Percentiles rank a stretch among this genome's conserved stretches.
Conservation (phyloP, 2,113 vertebrate genomes). For the Coreoperca whiteheadi region DNA sequence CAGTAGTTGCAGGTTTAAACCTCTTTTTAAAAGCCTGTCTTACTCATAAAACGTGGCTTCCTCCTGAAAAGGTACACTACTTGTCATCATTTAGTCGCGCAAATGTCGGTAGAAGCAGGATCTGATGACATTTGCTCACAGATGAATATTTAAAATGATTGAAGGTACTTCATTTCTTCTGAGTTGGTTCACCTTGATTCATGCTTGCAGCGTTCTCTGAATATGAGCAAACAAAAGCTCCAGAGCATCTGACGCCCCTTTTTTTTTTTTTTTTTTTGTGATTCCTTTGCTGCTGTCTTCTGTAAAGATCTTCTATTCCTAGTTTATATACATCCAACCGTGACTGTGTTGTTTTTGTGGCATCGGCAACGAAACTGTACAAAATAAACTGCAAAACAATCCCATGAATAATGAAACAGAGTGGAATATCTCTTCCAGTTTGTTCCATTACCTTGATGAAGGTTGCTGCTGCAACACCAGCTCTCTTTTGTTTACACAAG, state of each 20-base stretch:
- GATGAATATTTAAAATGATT: constrained; percentile 13
- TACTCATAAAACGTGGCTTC: too few species aligned
- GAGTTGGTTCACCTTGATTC: not conserved
- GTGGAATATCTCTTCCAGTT: not conserved
- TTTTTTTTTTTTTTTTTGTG: not conserved
- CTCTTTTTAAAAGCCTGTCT: not conserved
- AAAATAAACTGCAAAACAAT: not conserved
- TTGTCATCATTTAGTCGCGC: not conserved
- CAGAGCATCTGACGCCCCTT: not conserved
- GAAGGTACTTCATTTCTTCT: not conserved
- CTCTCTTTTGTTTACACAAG: constrained; percentile 4
- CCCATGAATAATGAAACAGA: not conserved
- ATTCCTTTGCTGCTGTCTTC: not conserved
- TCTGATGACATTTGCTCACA: constrained; percentile 24
- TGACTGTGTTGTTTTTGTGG: not conserved
- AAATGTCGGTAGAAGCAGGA: constrained; percentile 15
- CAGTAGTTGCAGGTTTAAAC: not conserved
- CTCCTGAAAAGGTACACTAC: not conserved
- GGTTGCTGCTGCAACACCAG: not conserved
- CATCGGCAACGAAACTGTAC: not conserved
- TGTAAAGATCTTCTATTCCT: not conserved
- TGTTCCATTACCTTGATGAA: constrained; percentile 15
- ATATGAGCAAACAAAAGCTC: constrained; percentile 18
- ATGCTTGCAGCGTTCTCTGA: not conserved
- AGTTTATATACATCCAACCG: not conserved